Base-by-base conservation (phyloP, 2,113 vertebrate species). In the Scophthalmus maximus region DNA sequence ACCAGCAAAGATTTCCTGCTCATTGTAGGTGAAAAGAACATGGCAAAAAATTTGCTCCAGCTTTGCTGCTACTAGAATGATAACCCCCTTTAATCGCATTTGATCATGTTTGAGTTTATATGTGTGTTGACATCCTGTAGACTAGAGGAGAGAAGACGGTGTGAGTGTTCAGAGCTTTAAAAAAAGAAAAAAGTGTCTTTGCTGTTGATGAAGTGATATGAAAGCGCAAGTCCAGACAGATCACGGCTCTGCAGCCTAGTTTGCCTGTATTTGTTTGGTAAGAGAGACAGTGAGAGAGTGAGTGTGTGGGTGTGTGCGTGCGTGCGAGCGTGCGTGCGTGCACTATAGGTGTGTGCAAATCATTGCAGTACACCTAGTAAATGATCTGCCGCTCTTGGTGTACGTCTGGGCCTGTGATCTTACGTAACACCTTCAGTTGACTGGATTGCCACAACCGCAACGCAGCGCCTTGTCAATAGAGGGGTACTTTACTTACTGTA, bases 171-270 rank as follows among this genome's bases (percentile, higher is more conserved):
- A 22, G 20, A 52, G 46, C 34, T 44, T n/a, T n/a, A n/a, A n/a
- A n/a, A n/a, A n/a, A n/a, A n/a, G 56, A 32, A 15, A 73, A 40
- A 46, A 25, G 46, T 51, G 32, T 58, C 44, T 84, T n/a, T 53
- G 36, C 50, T 74, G 36, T 49, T 49, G 26, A 72, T 58, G 38
- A 72, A 81, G 29, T 40, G 57, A 86, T 72, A 66, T 70, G 72
- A 80, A 79, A 79, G 62, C 75, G 80, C 88, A 83, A 53, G 88
- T 77, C 68, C 25, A 34, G 66, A 76, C 89, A 80, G 63, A 82
- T 84, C 7, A 7, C 7, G 25, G 8, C 60, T 49, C 61, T 49
- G 70, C 49, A 47, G 53, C 58, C 40, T 65, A 77, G 8, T 81
- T 90, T 79, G 60, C 64, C 58, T 88, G 56, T 36, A 76, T 85